Base-by-base conservation (phyloP, 2,797 vertebrate species). In the Phyllotis vaccarum region DNA sequence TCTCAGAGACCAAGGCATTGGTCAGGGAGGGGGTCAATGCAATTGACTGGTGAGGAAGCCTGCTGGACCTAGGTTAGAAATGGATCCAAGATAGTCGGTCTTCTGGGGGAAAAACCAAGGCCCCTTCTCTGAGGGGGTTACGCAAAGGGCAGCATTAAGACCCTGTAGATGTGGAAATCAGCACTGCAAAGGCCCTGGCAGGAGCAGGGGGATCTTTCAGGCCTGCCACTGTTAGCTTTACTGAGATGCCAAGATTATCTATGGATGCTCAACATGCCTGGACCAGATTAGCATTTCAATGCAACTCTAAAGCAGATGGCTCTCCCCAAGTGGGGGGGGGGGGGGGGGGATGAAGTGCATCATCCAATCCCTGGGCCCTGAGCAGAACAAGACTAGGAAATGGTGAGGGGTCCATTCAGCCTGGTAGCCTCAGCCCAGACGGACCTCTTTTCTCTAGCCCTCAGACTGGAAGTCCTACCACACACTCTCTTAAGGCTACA, bases 21-120 rank as follows among this genome's bases (percentile, higher is more conserved):
- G 31, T 27, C 4, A 3, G 31, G 22, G 17, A 60, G 16, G 21
- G 31, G 34, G 12, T 22, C 0, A 17, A 34, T 0, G 54, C 40
- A 31, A 22, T 2, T 29, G 22, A 37, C 0, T 2, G 17, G 27
- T 49, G 14, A 66, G 12, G 17, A 8, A 74, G 58, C 0, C 3
- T 0, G 66, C 0, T 3, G 11, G 56, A 6, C 29, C n/a, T 2
- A 0, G 21, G 52, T 49, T 49, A 52, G 49, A 3, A 19, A 54
- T 64, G 14, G 72, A 54, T 40, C 22, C 46, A 12, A 76, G n/a
- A 76, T 1, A 0, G 64, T 49, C 29, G 8, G 56, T 6, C 56
- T 0, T 29, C 40, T 0, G 0, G 40, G 3, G n/a, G 31, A 58
- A 0, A n/a, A 10, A 49, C 6, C 6, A 22, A 81, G 0, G 3